Base-by-base conservation (phyloP, 2,113 vertebrate species). In the Pristiophorus japonicus region DNA sequence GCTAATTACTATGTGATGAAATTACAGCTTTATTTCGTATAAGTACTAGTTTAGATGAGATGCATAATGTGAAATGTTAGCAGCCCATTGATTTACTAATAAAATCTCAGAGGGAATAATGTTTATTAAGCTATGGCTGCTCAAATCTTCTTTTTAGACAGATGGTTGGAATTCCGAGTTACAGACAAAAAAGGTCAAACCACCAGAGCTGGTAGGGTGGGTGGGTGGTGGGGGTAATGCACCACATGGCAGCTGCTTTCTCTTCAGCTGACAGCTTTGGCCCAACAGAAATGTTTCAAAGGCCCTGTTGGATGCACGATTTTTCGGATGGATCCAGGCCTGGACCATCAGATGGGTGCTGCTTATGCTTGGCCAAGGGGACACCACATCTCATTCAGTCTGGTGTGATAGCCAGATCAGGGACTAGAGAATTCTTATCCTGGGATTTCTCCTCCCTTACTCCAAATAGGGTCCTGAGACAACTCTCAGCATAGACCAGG, bases 111-210 rank as follows among this genome's bases (percentile, higher is more conserved):
- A 12, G 27, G 59, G 27, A 30, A 59, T 11, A 63, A 63, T 63
- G 59, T 92, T 92, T 92, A 63, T 34, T 92, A 38, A 92, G 34
- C 55, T 45, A 22, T n/a, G 59, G 12, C 63, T 38, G 34, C 59
- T 92, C 18, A 63, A 92, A 92, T 63, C 88, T 90, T 63, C 88
- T 90, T 91, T 91, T 62, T 14, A 91, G 34, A 12, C 38, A 38
- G 16, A 10, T 18, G 22, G n/a, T 92, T 92, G 88, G 5, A 92
- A n/a, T 65, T 63, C 62, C 18, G 7, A 20, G 16, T 92, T 63
- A 38, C 34, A 92, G 59, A 63, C n/a, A 59, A 59, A 59, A 34
- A 38, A 90, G 42, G 30, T 42, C 38, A 4, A 67, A 67, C 78
- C 38, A 34, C 27, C 70, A 81, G 18, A 20, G 78, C 18, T 16